Percentiles rank a stretch among this genome's conserved stretches.
Conservation (phyloP, 2,888 invertebrate genomes). For the Pterostichus madidus region DNA sequence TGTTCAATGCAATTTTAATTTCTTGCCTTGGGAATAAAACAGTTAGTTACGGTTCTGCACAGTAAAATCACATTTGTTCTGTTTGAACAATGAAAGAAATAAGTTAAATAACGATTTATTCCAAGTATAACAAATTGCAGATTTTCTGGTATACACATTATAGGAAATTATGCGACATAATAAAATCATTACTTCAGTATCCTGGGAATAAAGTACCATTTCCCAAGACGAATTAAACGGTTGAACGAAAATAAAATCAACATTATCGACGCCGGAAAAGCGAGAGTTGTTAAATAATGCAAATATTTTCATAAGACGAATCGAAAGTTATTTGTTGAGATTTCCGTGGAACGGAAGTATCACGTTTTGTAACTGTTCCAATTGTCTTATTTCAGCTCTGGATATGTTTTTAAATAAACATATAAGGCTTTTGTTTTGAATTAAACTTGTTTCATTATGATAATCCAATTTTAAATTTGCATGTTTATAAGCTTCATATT, state of each 20-base stretch:
- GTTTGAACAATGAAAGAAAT: background rate
- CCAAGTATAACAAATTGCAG: too few relatives aligned
- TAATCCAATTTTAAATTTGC: too few relatives aligned
- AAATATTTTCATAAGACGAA: constrained; percentile 41
- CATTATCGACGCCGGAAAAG: background rate
- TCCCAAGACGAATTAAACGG: constrained; percentile 21
- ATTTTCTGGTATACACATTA: too few relatives aligned
- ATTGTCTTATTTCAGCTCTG: background rate
- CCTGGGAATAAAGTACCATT: background rate
- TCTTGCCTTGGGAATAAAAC: background rate
- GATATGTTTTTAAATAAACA: too few relatives aligned
- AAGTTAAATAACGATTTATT: too few relatives aligned
- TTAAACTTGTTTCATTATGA: too few relatives aligned
- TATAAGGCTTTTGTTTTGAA: too few relatives aligned
- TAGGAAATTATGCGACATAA: constrained; percentile 20
- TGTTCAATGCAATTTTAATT: background rate
- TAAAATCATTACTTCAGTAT: constrained; percentile 16
- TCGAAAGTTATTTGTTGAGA: constrained; percentile 36
- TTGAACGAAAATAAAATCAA: constrained; percentile 38
- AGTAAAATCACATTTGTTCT: background rate
- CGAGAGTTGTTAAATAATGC: constrained; percentile 35
- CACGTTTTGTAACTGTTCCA: background rate
- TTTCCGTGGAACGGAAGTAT: background rate
- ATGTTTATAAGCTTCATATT: too few relatives aligned
- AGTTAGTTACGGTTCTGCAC: too few relatives aligned